phyloP scores from a whole-genome alignment of 2,797 vertebrate genomes.

The Poeciliopsis presidionis region DNA sequence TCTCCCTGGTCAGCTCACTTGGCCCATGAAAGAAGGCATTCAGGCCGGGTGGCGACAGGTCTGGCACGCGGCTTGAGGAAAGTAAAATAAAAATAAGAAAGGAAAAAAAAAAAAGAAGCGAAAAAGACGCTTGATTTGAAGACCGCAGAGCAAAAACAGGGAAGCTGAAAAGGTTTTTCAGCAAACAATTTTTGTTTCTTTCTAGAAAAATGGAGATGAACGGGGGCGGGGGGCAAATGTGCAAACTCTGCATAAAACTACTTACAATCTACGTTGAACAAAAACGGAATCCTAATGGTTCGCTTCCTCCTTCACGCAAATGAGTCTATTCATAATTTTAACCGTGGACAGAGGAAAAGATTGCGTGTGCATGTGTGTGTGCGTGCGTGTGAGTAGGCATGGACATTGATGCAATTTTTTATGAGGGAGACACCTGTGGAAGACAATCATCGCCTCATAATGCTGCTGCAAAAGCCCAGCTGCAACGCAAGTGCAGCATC shows the following conservation, averaged over 20 bases:
- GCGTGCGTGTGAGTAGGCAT: neutral
- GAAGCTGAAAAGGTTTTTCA: constrained; percentile 66
- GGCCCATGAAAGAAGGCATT: constrained; percentile 75
- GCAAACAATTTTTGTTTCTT: constrained; percentile 60
- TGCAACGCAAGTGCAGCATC: constrained; percentile 41
- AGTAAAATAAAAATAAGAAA: constrained; percentile 45
- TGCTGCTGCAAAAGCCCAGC: constrained; percentile 55
- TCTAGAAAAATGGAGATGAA: constrained; percentile 20
- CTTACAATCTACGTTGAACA: neutral
- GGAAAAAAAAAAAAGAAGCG: neutral
- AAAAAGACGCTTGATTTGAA: constrained; percentile 66
- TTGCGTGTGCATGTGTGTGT: neutral
- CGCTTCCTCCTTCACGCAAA: neutral
- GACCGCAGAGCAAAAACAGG: constrained; percentile 67
- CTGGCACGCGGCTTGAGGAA: constrained; percentile 65
- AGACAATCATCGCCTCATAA: constrained; percentile 73
- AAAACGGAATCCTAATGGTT: neutral
- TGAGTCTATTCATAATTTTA: constrained; percentile 1
- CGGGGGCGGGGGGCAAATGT: neutral
- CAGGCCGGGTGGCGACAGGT: constrained; percentile 73
- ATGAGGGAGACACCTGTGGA: constrained; percentile 56
- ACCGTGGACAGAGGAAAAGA: neutral
- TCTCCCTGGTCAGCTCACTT: constrained; percentile 50
- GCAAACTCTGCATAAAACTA: neutral
- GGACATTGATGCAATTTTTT: neutral